A percentile compares a stretch with the other conserved stretches of the same genome.
These are phyloP conservation scores for Thaumatotibia leucotreta DNA, from an alignment of 1,140 invertebrate species.

Conservation along the genomic window DNA sequence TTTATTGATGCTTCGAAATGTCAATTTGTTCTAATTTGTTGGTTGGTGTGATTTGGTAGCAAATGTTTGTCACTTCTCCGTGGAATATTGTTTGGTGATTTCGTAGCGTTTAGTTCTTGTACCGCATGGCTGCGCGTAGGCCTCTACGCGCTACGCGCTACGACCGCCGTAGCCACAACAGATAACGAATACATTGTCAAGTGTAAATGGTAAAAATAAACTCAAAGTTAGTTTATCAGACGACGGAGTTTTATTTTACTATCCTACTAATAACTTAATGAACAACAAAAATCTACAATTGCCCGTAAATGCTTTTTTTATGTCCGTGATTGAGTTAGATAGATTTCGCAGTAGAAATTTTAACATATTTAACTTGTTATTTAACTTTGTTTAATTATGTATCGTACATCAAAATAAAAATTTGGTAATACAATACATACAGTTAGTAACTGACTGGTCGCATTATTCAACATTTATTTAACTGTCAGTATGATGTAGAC, in stretches of 20 bases:
- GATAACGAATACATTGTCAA: slow-evolving; percentile 77
- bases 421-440: too few species aligned
- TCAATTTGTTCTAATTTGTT: slow-evolving; percentile 21
- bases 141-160: slow-evolving; percentile 65
- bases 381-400: too few species aligned
- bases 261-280: slow-evolving; percentile 17
- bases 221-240: slow-evolving; percentile 79
- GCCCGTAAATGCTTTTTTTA: too few species aligned
- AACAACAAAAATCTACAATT: too few species aligned
- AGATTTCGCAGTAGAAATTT: too few species aligned
- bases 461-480: too few species aligned
- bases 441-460: too few species aligned
- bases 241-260: slow-evolving; percentile 65
- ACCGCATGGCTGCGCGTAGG: slow-evolving; percentile 55
- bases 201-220: slow-evolving; percentile 79
- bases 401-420: too few species aligned
- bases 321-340: too few species aligned
- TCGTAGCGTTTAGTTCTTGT: slow-evolving; percentile 33
- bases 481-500: too few species aligned
- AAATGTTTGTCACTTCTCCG: slow-evolving; percentile 22
- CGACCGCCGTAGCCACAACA: slow-evolving; percentile 70
- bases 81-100: slow-evolving; percentile 14
- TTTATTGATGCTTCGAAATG: slow-evolving; percentile 11
- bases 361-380: too few species aligned
- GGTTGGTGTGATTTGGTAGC: slow-evolving; percentile 21